Evolutionary conservation across 2,797 vertebrate genomes (phyloP), one percentile per base, ranked within the genome.

Genomic region (Thamnophis elegans): DNA sequence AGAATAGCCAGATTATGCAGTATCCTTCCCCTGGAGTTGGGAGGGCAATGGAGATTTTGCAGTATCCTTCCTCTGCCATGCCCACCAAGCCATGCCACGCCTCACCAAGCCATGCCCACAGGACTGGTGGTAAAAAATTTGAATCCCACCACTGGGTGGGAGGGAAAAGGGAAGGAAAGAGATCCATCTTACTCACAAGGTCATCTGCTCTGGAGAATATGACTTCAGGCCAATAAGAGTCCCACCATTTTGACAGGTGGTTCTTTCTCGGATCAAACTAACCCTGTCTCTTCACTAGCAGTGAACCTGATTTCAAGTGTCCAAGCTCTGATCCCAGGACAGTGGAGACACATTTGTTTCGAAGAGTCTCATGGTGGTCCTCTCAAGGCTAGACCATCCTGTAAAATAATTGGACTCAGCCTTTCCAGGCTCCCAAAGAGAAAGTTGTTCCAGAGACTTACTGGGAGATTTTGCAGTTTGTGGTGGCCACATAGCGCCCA

Each of bases 401-500:
- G 9, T 20, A 82, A 42, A 47, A 82, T 47, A 25, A 25, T 22
- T 25, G 36, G 73, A 42, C 36, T 1, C 36, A 42, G 36, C 36
- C 36, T 82, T 12, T 82, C 36, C 20, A 22, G 0, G 36, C 20
- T 82, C 20, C 36, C 73, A 82, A 25, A 47, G 73, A 47, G 73
- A 82, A 82, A 82, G 36, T 25, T 1, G 1, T 11, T 82, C 36
- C 36, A 82, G 10, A 0, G 90, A 90, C 99, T 98, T 97, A 99
- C 99, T 99, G 99, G 95, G 98, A 96, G 92, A 99, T 98, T 96
- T 98, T 99, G 98, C 99, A 99, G 97, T 99, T 99, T 92, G 98
- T 99, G 0, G 99, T 97, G 94, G 98, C 98, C 5, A 98, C 99
- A 1, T 98, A 98, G 92, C 98, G 98, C 11, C 99, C 99, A 0